A percentile compares a stretch with the other conserved stretches of the same genome.
Evolutionary conservation across 2,113 vertebrate genomes (phyloP).

Genomic region (Ellobius talpinus): DNA sequence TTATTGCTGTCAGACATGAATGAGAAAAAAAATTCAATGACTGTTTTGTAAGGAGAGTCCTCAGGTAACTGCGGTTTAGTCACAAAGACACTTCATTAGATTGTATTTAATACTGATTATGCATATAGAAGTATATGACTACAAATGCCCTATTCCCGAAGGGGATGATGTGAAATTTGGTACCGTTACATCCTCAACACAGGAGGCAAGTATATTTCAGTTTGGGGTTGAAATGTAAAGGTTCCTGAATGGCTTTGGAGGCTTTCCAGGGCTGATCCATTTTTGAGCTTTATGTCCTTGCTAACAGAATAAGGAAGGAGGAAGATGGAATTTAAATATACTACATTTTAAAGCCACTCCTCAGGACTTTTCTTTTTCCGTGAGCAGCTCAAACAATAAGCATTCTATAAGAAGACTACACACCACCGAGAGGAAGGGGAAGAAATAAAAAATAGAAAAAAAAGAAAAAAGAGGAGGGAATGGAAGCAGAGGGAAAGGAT

Average conservation of each 20-base stretch:
- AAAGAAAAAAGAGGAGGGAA: not conserved
- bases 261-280: conserved; percentile 17
- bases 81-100: conserved; percentile 78
- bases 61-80: conserved; percentile 78
- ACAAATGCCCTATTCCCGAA: conserved; percentile 59
- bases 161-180: conserved; percentile 31
- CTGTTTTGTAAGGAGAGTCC: conserved; percentile 76
- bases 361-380: conserved; percentile 63
- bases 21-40: conserved; percentile 79
- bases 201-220: conserved; percentile 2
- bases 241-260: not conserved
- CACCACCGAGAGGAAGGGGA: not conserved
- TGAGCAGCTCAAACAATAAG: conserved; percentile 52
- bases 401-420: conserved; percentile 65
- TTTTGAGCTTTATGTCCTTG: conserved; percentile 58
- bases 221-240: conserved; percentile 38
- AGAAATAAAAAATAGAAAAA: not conserved
- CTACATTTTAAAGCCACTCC: not conserved
- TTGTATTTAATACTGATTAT: conserved; percentile 74
- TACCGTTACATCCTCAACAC: not conserved
- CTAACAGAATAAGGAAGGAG: conserved; percentile 29
- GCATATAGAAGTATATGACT: conserved; percentile 59
- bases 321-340: conserved; percentile 29
- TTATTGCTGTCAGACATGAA: conserved; percentile 83
- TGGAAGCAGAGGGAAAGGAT: not conserved